Evolutionary conservation across 2,888 invertebrate species (phyloP).

Genomic region (Chydorus sphaericus): DNA sequence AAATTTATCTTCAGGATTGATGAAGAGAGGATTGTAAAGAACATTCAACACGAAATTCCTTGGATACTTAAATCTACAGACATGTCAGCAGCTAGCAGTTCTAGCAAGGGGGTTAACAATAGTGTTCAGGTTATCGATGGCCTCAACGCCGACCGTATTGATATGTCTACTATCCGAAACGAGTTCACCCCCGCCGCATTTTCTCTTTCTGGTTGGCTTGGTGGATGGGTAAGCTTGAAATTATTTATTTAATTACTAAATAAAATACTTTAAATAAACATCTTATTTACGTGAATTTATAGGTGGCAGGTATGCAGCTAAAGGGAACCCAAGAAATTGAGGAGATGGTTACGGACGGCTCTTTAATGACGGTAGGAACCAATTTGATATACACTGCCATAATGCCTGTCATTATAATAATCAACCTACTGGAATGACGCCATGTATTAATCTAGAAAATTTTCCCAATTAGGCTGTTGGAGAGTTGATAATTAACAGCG

Average conservation of each 20-base stretch:
- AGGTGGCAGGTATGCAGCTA: constrained; percentile 1
- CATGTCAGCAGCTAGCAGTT: background rate
- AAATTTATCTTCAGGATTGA: background rate
- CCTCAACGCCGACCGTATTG: background rate
- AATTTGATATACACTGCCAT: too few relatives aligned
- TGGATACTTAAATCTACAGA: constrained; percentile 3
- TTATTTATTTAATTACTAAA: background rate
- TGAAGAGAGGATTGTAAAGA: constrained; percentile 8
- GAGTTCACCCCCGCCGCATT: constrained; percentile 5
- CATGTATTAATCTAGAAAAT: too few relatives aligned
- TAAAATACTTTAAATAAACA: background rate
- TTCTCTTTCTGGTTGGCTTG: constrained; percentile 6
- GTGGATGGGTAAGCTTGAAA: constrained; percentile 8
- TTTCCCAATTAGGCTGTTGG: too few relatives aligned
- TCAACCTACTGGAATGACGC: too few relatives aligned
- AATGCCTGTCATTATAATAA: too few relatives aligned
- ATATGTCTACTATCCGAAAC: background rate
- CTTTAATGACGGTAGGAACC: constrained; percentile 3
- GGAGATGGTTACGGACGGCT: constrained; percentile 6
- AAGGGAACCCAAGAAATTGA: constrained; percentile 8
- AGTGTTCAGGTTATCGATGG: constrained; percentile 6
- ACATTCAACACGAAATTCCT: constrained; percentile 5
- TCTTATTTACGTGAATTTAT: background rate
- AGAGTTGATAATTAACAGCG: background rate
- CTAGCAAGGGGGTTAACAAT: background rate